Conservation (phyloP, 2,888 invertebrate species). For the Lasioglossum pauxillum region DNA sequence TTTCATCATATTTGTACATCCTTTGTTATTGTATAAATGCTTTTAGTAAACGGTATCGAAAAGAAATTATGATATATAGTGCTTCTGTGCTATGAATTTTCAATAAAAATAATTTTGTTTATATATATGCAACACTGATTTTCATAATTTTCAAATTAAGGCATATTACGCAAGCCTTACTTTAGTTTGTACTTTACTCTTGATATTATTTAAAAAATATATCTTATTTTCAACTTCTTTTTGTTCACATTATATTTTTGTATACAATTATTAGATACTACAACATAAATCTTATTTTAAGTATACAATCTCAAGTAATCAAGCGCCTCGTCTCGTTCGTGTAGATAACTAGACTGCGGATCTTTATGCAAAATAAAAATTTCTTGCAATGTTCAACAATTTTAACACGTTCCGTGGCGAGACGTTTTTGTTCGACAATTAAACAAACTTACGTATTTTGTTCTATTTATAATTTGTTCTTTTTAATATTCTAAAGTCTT, state of each 20-base stretch:
- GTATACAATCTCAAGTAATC: conserved; percentile 8
- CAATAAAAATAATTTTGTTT: conserved; percentile 53
- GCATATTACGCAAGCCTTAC: background rate
- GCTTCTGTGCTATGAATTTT: conserved; percentile 27
- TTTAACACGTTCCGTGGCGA: no score
- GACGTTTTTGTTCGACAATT: no score
- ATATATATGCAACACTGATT: conserved; percentile 28
- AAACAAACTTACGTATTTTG: no score
- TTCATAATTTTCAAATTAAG: conserved; percentile 3
- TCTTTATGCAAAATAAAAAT: no score
- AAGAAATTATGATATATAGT: conserved; percentile 19
- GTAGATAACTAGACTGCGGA: background rate
- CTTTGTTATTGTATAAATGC: conserved; percentile 15
- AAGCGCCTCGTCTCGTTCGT: background rate
- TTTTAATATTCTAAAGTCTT: no score
- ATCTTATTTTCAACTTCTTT: conserved; percentile 30
- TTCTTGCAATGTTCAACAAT: no score
- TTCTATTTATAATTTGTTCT: no score
- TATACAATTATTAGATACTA: background rate
- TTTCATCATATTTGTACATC: conserved; percentile 2
- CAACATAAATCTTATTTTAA: conserved; percentile 1
- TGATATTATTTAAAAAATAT: conserved; percentile 14
- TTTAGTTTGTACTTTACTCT: background rate
- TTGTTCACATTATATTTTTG: conserved; percentile 5
- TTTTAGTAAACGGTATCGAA: conserved; percentile 11